Evolutionary conservation across 37 sponge, comb jelly and placozoan species (phyloP).

Genomic region (Halichondria panicea): DNA sequence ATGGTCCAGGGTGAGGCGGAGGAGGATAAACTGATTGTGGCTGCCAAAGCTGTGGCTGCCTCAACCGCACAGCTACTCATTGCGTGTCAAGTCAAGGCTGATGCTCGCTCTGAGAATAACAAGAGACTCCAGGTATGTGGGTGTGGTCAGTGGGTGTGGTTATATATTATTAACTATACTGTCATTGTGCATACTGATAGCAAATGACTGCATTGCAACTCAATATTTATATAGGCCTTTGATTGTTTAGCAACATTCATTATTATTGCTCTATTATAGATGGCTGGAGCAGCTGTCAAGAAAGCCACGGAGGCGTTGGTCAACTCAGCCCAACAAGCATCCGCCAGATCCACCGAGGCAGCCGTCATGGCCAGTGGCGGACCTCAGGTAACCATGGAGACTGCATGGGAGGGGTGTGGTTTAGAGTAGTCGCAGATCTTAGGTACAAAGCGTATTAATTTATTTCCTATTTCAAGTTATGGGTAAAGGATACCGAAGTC

Average conservation of each 20-base stretch:
- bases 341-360: constrained; percentile 11
- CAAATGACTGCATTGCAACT: no score
- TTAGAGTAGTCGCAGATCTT: neutral
- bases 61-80: constrained; percentile 95
- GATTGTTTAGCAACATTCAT: neutral
- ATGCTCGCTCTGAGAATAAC: constrained; percentile 79
- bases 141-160: no score
- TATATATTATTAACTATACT: no score
- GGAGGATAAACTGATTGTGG: constrained; percentile 88
- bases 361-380: neutral
- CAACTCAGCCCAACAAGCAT: constrained; percentile 80
- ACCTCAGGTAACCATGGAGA: neutral
- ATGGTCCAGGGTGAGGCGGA: constrained; percentile 82
- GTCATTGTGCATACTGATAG: no score
- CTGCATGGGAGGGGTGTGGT: neutral
- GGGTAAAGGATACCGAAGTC: no score
- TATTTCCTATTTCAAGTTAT: no score
- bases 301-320: constrained; percentile 91
- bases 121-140: constrained; percentile 83
- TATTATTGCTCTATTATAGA: constrained; percentile 18
- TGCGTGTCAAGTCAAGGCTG: constrained; percentile 95
- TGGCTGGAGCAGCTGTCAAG: constrained; percentile 90
- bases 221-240: no score
- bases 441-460: no score
- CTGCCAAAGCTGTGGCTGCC: constrained; percentile 92